phyloP scores from a whole-genome alignment of 2,888 invertebrate species.

The Melieria crassipennis region DNA sequence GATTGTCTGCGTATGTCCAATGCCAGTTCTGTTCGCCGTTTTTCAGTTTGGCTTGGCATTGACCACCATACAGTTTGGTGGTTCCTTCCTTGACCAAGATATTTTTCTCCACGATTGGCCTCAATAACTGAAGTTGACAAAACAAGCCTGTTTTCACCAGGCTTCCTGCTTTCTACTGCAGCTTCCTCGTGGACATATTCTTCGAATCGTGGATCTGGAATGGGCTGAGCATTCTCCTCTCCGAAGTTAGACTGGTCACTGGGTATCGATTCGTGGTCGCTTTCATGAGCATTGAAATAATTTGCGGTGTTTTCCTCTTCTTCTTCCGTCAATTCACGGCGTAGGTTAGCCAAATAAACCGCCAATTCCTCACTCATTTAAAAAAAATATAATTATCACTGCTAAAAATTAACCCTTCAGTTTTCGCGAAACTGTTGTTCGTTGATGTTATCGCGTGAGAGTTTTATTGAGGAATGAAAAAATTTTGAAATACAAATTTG shows the following conservation, averaged over 20 bases:
- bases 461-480: no score
- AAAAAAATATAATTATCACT: background rate
- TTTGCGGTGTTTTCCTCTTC: background rate
- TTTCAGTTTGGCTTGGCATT: no score
- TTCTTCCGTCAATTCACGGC: slow-evolving; percentile 2
- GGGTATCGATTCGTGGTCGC: slow-evolving; percentile 3
- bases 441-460: no score
- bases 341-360: background rate
- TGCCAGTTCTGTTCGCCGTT: no score
- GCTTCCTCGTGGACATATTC: background rate
- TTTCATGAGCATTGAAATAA: background rate
- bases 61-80: slow-evolving; percentile 25
- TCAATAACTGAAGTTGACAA: slow-evolving; percentile 11
- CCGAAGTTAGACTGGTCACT: slow-evolving; percentile 14
- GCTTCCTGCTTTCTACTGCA: slow-evolving; percentile 1
- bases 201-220: slow-evolving; percentile 18
- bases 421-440: background rate
- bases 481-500: no score
- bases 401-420: background rate
- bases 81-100: slow-evolving; percentile 13
- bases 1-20: no score
- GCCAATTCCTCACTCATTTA: background rate
- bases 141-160: background rate
- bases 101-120: slow-evolving; percentile 17
- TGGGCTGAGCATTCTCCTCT: slow-evolving; percentile 12